Conservation (phyloP, 2,113 vertebrate genomes). For the Argyrosomus japonicus region DNA sequence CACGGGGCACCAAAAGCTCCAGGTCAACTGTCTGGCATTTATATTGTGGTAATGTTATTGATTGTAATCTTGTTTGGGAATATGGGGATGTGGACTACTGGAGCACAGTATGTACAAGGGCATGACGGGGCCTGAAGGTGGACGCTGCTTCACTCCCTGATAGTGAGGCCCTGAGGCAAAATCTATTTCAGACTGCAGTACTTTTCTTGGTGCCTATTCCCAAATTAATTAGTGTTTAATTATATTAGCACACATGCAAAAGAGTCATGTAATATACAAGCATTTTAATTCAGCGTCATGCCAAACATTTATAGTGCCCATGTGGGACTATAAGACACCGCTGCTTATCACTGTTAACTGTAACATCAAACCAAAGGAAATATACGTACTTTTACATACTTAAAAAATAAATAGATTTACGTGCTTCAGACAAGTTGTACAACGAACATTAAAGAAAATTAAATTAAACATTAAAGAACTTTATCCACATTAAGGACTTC, state of each 20-base stretch:
- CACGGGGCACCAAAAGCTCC: background rate
- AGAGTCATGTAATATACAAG: background rate
- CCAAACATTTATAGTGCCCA: background rate
- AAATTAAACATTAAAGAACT: too few species aligned
- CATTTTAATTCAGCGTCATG: background rate
- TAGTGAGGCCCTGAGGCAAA: background rate
- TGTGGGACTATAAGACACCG: background rate
- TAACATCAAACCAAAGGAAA: background rate
- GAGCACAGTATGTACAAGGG: background rate
- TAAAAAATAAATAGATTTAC: too few species aligned
- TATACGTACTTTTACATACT: too few species aligned
- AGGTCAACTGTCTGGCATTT: background rate
- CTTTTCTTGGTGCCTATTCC: background rate
- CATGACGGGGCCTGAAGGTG: background rate
- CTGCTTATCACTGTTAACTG: background rate
- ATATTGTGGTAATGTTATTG: background rate
- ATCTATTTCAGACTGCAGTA: background rate
- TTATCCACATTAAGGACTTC: too few species aligned
- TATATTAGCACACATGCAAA: background rate
- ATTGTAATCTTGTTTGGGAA: background rate
- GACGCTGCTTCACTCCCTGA: background rate
- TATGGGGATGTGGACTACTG: background rate
- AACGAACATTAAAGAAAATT: too few species aligned
- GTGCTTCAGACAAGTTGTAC: too few species aligned
- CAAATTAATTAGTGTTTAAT: background rate